A percentile compares a stretch with the other conserved stretches of the same genome.
These are phyloP conservation scores for Onychostruthus taczanowskii DNA, from an alignment of 2,113 vertebrate genomes.

Conservation along the genomic window DNA sequence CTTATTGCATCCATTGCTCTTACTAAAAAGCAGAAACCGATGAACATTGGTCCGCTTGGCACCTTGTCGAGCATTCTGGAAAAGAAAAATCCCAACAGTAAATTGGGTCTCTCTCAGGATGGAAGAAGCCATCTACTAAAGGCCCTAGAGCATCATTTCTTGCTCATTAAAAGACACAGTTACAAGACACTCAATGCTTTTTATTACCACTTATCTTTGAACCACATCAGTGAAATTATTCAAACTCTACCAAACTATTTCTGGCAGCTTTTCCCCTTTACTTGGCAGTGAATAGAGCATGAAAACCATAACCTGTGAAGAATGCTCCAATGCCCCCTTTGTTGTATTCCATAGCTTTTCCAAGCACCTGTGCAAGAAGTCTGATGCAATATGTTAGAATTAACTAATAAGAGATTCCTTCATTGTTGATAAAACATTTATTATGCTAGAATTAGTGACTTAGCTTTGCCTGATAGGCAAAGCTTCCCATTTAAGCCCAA, in stretches of 20 bases:
- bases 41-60: conserved; percentile 79
- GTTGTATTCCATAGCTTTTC: not conserved
- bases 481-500: not conserved
- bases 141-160: not conserved
- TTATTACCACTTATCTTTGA: not conserved
- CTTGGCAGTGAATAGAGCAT: not conserved
- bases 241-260: not conserved
- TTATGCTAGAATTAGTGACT: not conserved
- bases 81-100: not conserved
- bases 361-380: not conserved
- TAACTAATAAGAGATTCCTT: not conserved
- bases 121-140: not conserved
- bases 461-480: not conserved
- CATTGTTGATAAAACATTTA: not conserved
- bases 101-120: not conserved
- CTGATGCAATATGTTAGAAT: not conserved
- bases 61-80: conserved; percentile 84
- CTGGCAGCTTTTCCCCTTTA: not conserved
- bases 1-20: conserved; percentile 86
- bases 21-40: conserved; percentile 86
- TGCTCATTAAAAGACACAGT: not conserved
- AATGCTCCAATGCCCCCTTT: not conserved
- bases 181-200: not conserved
- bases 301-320: not conserved
- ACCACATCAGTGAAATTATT: not conserved